A percentile compares a stretch with the other conserved stretches of the same genome.
Evolutionary conservation across 2,113 vertebrate species (phyloP).

Genomic region (Neotragus pygmaeus): DNA sequence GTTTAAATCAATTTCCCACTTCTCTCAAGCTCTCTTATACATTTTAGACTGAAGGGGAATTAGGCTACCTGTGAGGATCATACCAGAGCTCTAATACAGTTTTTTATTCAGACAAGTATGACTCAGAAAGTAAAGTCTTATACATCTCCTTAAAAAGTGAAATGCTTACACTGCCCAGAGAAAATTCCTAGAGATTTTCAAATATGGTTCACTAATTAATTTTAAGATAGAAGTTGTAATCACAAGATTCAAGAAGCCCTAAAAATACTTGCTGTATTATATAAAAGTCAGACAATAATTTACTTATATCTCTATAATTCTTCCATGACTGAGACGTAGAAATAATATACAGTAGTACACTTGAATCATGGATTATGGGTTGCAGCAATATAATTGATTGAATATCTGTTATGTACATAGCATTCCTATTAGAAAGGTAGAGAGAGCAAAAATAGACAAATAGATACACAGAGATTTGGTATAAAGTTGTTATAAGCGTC

Average conservation of each 20-base stretch:
- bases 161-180: not conserved
- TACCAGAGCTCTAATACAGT: not conserved
- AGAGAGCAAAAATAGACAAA: not conserved
- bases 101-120: not conserved
- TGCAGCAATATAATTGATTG: not conserved
- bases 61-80: not conserved
- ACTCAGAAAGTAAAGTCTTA: not conserved
- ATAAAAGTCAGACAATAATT: not conserved
- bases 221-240: constrained; percentile 7
- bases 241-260: not conserved
- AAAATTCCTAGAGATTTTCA: constrained; percentile 30
- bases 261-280: not conserved
- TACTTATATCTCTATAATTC: not conserved
- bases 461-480: not conserved
- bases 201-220: not conserved
- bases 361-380: not conserved
- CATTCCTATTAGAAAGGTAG: not conserved
- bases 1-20: not conserved
- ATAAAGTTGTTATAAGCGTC: not conserved
- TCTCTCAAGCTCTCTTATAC: not conserved
- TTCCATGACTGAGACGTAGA: not conserved
- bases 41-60: not conserved
- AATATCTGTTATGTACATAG: not conserved
- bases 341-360: not conserved
- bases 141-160: not conserved